Conservation (phyloP, 2,797 vertebrate species). For the Oryzias sinensis region DNA sequence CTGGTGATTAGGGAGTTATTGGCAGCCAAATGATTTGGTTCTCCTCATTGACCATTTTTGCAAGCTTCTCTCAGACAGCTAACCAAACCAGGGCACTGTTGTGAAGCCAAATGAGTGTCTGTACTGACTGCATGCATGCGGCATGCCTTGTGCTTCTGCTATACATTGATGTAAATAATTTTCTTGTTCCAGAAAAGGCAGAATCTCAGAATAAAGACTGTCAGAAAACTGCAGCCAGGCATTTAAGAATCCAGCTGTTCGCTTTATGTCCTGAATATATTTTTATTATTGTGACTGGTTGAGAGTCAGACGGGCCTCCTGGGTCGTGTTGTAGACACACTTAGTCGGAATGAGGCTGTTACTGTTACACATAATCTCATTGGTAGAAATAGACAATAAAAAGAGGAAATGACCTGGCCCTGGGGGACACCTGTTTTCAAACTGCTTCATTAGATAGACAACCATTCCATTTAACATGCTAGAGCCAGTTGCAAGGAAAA, state of each 20-base stretch:
- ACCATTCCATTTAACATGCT: constrained; percentile 68
- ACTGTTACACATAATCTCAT: constrained; percentile 73
- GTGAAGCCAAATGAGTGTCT: constrained; percentile 36
- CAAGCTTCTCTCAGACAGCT: constrained; percentile 39
- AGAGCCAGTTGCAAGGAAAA: constrained; percentile 57
- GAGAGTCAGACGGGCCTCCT: constrained; percentile 50
- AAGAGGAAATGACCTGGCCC: constrained; percentile 64
- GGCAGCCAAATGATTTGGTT: constrained; percentile 62
- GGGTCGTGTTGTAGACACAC: constrained; percentile 54
- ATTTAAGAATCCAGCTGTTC: constrained; percentile 38
- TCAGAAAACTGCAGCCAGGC: constrained; percentile 8
- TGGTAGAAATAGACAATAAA: constrained; percentile 72
- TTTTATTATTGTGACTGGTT: constrained; percentile 39
- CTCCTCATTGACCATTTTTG: constrained; percentile 55
- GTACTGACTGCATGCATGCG: constrained; percentile 39
- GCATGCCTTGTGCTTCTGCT: constrained; percentile 23
- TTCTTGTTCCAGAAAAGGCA: constrained; percentile 10
- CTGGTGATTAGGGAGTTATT: constrained; percentile 57
- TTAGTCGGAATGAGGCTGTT: constrained; percentile 64
- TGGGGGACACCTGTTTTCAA: constrained; percentile 70
- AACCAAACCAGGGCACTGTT: constrained; percentile 53
- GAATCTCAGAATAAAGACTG: constrained; percentile 19
- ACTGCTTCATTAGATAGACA: constrained; percentile 72
- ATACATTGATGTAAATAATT: constrained; percentile 30
- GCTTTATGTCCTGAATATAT: constrained; percentile 18